phyloP scores from a whole-genome alignment of 2,113 vertebrate genomes.

The Tiliqua scincoides region DNA sequence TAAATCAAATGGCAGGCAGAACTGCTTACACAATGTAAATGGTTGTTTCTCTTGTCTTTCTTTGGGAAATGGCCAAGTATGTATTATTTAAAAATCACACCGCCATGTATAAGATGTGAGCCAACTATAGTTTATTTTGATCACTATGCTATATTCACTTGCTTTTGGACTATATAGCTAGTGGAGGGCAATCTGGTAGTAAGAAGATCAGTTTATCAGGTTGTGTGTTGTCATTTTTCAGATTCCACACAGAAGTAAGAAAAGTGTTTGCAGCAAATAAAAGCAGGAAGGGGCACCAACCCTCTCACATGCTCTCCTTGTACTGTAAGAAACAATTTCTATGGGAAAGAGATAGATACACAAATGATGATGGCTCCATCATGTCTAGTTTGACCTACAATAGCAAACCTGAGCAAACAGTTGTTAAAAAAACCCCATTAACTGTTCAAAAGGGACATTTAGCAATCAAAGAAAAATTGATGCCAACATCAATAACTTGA shows the following conservation, averaged over 20 bases:
- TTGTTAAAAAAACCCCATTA: not conserved
- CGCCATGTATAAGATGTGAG: too few species aligned
- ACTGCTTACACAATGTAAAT: too few species aligned
- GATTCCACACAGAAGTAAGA: not conserved
- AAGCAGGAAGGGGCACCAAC: not conserved
- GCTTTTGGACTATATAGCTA: not conserved
- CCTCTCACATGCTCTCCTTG: not conserved
- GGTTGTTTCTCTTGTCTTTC: too few species aligned
- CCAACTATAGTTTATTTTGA: too few species aligned
- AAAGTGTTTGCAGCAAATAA: not conserved
- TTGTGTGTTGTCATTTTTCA: not conserved
- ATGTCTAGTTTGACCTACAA: not conserved
- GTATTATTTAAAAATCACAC: too few species aligned
- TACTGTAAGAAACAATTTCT: not conserved
- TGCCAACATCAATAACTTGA: not conserved
- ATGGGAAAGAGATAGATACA: not conserved
- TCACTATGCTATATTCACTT: not conserved
- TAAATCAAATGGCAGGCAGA: too few species aligned
- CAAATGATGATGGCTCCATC: not conserved
- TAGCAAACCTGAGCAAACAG: not conserved
- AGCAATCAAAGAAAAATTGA: not conserved
- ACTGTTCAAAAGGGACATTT: not conserved
- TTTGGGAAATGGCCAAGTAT: too few species aligned
- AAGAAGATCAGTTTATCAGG: not conserved
- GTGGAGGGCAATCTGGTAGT: not conserved